A percentile compares a stretch with the other conserved stretches of the same genome.
Evolutionary conservation across 2,888 invertebrate genomes (phyloP).

Genomic region (Caradrina kadenii): DNA sequence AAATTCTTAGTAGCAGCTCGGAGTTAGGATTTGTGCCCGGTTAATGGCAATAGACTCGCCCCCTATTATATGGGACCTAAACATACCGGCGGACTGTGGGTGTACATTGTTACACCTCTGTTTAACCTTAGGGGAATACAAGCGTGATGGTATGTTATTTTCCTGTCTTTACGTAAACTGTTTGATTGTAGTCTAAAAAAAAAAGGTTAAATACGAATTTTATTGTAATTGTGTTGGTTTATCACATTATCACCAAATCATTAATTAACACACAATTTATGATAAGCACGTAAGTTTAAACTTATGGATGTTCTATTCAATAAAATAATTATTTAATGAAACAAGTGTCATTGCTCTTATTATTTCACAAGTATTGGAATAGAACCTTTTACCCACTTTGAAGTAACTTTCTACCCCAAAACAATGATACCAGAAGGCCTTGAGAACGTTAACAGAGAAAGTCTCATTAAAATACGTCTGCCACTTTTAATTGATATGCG

Average conservation of each 20-base stretch:
- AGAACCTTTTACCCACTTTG: constrained; percentile 22
- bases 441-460: constrained; percentile 55
- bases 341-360: background rate
- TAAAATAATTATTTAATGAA: background rate
- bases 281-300: background rate
- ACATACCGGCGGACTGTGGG: too few relatives aligned
- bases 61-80: too few relatives aligned
- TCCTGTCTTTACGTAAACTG: background rate
- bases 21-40: too few relatives aligned
- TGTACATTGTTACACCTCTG: too few relatives aligned
- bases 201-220: background rate
- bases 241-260: background rate
- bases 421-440: constrained; percentile 48
- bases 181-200: background rate
- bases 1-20: too few relatives aligned
- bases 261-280: background rate
- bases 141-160: too few relatives aligned
- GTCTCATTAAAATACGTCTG: constrained; percentile 48
- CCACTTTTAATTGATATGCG: constrained; percentile 52
- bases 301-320: background rate
- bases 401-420: constrained; percentile 42
- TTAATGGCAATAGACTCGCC: too few relatives aligned
- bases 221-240: background rate
- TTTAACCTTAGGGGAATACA: too few relatives aligned
- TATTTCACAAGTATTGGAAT: constrained; percentile 11